Base-by-base conservation (phyloP, 2,113 vertebrate species). In the Rhombomys opimus region DNA sequence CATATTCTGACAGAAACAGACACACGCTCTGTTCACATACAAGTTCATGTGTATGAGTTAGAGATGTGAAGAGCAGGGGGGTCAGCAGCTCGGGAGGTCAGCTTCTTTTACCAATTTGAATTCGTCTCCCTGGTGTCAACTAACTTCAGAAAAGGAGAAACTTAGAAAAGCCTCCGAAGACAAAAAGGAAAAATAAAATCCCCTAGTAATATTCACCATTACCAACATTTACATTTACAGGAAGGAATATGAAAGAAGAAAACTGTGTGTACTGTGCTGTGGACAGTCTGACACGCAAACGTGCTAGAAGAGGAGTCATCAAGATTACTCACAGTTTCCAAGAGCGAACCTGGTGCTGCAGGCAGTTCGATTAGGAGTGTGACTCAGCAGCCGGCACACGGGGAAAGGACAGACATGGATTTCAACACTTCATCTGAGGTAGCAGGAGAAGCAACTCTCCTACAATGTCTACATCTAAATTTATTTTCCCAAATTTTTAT, bases 151-250 rank as follows among this genome's bases (percentile, higher is more conserved):
- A 85, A 63, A 65, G 73, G 52, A 38, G 80, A 91, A 68, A 52
- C 77, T 93, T 27, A n/a, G 41, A 65, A 81, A 22, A n/a, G 90
- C 76, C 27, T 73, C 23, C 12, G 25, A 25, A 25, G 22, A 25
- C 38, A 25, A 46, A 67, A 93, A 95, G 23, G 23, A 73, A 12
- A 86, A 76, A 59, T 89, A 90, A 89, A 94, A 70, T 76, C 57
- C 25, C n/a, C 27, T 63, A 35, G 25, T 75, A 46, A 96, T 22
- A 17, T 54, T 76, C 67, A 78, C 12, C 13, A 15, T 61, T 63
- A 61, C n/a, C 41, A 75, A 25, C 7, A 57, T 78, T 82, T 85
- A 32, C 77, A 41, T 76, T 54, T 57, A 23, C 41, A 41, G 17
- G 25, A 88, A 90, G 70, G 18, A 84, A 75, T 23, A 70, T 63